Base-by-base conservation (phyloP, 2,888 invertebrate species). In the Anaspis maculata region DNA sequence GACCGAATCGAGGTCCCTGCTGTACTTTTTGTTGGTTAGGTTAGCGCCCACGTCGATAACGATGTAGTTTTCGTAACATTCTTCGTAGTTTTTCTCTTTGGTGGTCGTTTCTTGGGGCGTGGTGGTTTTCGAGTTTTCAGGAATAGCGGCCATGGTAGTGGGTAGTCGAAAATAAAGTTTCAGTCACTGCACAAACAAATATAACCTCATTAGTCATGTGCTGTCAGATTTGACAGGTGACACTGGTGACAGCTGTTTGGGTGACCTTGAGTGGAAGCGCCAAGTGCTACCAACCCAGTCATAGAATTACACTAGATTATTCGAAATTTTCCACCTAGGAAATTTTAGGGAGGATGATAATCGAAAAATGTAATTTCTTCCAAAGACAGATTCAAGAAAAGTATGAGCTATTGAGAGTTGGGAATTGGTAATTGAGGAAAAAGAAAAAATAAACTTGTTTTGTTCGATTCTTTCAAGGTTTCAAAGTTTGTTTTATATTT, bases 11-110 rank as follows among this genome's bases (percentile, higher is more conserved):
- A 92, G 74, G 72, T 94, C 92, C 64, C 89, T 78, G 62, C 81
- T 79, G 67, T 87, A 92, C 68, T 92, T 92, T 67, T 90, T 90
- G 68, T 91, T 91, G 14, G 89, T 91, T 57, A 92, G 72, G 76
- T 92, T 92, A 39, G 91, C 90, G 53, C 91, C 91, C 47, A 88
- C 82, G 68, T 92, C 92, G 46, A 91, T 83, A 34, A 92, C 77
- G 66, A 91, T 86, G 64, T 92, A 83, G 70, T 89, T 89, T 66
- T 90, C 89, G 62, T 86, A 88, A 64, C 84, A 88, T 56, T 83
- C 79, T 64, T 82, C 80, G 78, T 87, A 77, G 22, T 43, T 46
- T 25, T 41, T 37, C 15, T 32, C 41, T 15, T 26, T 32, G 25
- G 30, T 28, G 10, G 19, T 9, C 21, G 33, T 41, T 15, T 26